A percentile compares a stretch with the other conserved stretches of the same genome.
Evolutionary conservation across 2,888 invertebrate genomes (phyloP).

Genomic region (Athrips mouffetella): DNA sequence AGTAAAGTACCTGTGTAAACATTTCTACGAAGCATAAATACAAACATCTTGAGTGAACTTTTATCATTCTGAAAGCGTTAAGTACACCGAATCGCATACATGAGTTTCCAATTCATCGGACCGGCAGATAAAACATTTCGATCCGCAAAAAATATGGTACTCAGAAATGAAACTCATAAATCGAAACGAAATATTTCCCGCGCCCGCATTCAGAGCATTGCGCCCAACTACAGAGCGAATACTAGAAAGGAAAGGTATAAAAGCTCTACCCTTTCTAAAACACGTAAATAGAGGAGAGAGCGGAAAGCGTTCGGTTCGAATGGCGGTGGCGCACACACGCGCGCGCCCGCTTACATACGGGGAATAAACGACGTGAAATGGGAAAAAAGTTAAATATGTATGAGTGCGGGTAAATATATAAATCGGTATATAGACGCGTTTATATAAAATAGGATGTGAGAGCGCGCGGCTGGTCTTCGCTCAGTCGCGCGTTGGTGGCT

Average conservation of each 20-base stretch:
- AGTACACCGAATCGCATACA: neutral
- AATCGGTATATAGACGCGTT: constrained; percentile 74
- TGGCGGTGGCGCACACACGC: constrained; percentile 57
- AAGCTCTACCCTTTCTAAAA: constrained; percentile 76
- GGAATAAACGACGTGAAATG: constrained; percentile 76
- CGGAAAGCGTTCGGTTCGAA: constrained; percentile 51
- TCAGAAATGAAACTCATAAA: constrained; percentile 67
- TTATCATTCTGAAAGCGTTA: neutral
- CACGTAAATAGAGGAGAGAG: constrained; percentile 67
- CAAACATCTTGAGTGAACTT: neutral
- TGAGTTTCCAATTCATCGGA: neutral
- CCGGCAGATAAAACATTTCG: constrained; percentile 1
- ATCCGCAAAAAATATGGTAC: constrained; percentile 50
- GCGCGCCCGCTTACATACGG: constrained; percentile 61
- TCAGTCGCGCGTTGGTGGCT: constrained; percentile 63
- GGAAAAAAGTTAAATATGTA: constrained; percentile 79
- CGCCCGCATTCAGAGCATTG: constrained; percentile 58
- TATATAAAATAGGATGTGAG: constrained; percentile 68
- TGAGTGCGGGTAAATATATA: constrained; percentile 78
- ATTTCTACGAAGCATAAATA: too few relatives aligned
- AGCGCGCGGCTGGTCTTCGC: constrained; percentile 46
- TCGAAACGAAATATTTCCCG: constrained; percentile 68
- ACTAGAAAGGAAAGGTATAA: constrained; percentile 74
- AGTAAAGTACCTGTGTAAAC: too few relatives aligned
- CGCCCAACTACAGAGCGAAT: constrained; percentile 66